A percentile compares a stretch with the other conserved stretches of the same genome.
Evolutionary conservation across 2,113 vertebrate species (phyloP).

Genomic region (Garra rufa): DNA sequence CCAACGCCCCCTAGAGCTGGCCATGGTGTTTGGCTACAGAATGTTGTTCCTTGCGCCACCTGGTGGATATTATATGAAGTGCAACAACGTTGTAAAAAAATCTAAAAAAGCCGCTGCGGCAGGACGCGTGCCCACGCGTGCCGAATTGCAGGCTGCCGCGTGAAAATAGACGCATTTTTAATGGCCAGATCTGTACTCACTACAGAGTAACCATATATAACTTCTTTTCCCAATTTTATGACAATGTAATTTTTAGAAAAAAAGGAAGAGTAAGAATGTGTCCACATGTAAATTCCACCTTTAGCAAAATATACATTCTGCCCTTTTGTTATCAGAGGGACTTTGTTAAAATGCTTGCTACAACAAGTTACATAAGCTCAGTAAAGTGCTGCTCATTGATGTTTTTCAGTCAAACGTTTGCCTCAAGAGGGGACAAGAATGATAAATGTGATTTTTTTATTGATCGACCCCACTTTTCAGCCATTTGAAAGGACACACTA

Average conservation of each 20-base stretch:
- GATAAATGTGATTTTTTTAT: background rate
- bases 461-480: conserved; percentile 8
- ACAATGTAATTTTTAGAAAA: background rate
- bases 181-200: no score
- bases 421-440: conserved; percentile 41
- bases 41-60: no score
- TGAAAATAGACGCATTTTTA: no score
- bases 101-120: no score
- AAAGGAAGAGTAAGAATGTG: background rate
- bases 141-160: no score
- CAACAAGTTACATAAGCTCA: background rate
- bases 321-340: conserved; percentile 34
- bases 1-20: no score
- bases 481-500: background rate
- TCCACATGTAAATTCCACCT: conserved; percentile 56
- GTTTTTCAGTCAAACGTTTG: background rate
- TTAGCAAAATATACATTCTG: conserved; percentile 35
- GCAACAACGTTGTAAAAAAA: no score
- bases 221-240: no score
- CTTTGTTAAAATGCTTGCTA: conserved; percentile 21
- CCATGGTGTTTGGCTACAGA: no score
- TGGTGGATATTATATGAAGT: no score
- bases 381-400: background rate
- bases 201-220: no score
- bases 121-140: no score